phyloP scores from a whole-genome alignment of 2,888 invertebrate genomes.

The Eristalis pertinax region DNA sequence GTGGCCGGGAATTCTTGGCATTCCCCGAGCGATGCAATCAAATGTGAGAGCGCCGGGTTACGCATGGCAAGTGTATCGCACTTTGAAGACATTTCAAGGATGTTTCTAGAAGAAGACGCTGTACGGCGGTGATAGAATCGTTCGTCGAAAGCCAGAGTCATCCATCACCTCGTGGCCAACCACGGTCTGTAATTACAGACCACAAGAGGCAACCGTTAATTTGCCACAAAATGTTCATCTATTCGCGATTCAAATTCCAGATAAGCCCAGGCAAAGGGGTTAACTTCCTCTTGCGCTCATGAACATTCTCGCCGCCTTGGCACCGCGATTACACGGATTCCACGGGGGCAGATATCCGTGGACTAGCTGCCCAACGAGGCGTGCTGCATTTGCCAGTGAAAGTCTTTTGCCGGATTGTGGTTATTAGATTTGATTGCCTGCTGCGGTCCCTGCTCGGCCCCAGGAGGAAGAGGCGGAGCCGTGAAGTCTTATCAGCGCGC shows the following conservation, averaged over 20 bases:
- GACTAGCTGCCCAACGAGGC: background rate
- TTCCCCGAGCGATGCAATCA: background rate
- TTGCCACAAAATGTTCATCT: conserved; percentile 31
- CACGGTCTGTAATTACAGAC: conserved; percentile 12
- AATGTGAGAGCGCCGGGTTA: background rate
- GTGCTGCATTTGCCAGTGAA: conserved; percentile 41
- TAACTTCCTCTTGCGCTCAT: background rate
- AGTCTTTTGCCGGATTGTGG: conserved; percentile 51
- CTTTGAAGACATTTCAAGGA: background rate
- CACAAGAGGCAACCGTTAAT: conserved; percentile 34
- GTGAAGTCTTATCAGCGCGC: conserved; percentile 33
- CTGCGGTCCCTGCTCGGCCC: background rate
- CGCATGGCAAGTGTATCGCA: background rate
- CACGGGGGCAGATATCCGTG: background rate
- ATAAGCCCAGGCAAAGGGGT: background rate
- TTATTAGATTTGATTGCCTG: conserved; percentile 59
- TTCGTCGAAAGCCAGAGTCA: background rate
- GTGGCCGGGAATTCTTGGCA: background rate
- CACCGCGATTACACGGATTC: background rate
- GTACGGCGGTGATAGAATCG: too few relatives aligned
- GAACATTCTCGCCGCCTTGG: too few relatives aligned
- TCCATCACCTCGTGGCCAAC: background rate
- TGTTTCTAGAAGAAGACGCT: background rate
- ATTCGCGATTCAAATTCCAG: conserved; percentile 48
- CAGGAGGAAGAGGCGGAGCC: conserved; percentile 19